Percentiles rank a stretch among this genome's conserved stretches.
Conservation (phyloP, 1,140 invertebrate species). For the Leguminivora glycinivorella region DNA sequence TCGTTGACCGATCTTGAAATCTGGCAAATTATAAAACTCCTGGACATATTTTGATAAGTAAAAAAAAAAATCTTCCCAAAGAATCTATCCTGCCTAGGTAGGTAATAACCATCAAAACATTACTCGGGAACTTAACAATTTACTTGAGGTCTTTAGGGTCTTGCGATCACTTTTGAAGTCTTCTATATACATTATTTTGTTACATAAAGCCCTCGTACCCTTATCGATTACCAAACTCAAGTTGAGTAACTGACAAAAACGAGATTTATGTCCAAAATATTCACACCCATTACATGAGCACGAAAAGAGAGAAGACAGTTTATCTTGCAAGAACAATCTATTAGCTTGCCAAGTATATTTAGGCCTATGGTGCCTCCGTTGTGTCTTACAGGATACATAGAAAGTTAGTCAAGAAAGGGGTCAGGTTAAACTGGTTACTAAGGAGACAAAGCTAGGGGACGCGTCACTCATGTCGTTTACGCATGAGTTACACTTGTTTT, state of each 20-base stretch:
- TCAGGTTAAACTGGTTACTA: conserved; percentile 8
- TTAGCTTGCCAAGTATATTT: not conserved
- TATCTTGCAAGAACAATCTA: conserved; percentile 17
- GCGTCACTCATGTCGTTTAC: conserved; percentile 14
- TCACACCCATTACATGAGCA: not conserved
- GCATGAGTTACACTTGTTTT: conserved; percentile 24
- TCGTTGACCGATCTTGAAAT: too few species aligned
- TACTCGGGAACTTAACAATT: too few species aligned
- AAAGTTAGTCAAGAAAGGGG: not conserved
- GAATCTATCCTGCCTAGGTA: too few species aligned
- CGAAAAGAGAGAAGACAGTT: not conserved
- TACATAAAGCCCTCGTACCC: not conserved
- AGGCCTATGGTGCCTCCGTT: not conserved
- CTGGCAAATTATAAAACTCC: too few species aligned
- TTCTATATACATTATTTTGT: not conserved
- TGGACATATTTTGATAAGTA: too few species aligned
- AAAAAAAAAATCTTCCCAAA: too few species aligned
- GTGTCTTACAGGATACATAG: not conserved
- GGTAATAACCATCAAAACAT: too few species aligned
- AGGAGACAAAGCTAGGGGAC: not conserved
- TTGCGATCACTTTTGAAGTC: too few species aligned
- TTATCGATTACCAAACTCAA: not conserved
- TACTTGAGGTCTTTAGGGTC: too few species aligned
- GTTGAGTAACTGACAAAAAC: not conserved
- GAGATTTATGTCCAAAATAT: conserved; percentile 1